Evolutionary conservation across 2,797 vertebrate species (phyloP).

Genomic region (Hydrolagus colliei): DNA sequence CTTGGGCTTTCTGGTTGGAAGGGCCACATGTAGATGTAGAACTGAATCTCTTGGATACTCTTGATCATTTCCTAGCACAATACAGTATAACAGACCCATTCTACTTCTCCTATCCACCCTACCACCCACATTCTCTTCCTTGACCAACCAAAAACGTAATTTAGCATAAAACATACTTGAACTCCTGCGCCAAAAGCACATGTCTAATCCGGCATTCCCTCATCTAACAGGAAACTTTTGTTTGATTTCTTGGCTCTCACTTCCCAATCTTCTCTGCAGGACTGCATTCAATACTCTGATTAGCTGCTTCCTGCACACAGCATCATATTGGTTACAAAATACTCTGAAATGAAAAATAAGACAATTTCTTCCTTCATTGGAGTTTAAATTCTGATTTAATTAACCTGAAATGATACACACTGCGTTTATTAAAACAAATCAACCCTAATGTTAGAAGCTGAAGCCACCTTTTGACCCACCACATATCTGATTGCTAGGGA

Average conservation of each 20-base stretch:
- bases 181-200: not conserved
- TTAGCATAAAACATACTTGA: constrained; percentile 1
- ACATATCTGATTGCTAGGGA: not conserved
- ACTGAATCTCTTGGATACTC: too few relatives aligned
- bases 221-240: constrained; percentile 12
- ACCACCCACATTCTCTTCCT: too few relatives aligned
- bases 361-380: not conserved
- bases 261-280: not conserved
- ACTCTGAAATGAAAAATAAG: not conserved
- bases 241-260: not conserved
- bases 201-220: not conserved
- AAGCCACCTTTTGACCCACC: not conserved
- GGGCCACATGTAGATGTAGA: too few relatives aligned
- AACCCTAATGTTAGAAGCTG: too few relatives aligned
- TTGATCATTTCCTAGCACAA: too few relatives aligned
- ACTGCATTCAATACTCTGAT: not conserved
- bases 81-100: too few relatives aligned
- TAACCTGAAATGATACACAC: not conserved
- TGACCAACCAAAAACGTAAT: too few relatives aligned
- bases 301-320: not conserved
- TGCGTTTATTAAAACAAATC: not conserved
- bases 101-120: too few relatives aligned
- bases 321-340: constrained; percentile 1
- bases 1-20: not conserved
- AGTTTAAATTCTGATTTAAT: constrained; percentile 9